Evolutionary conservation across 2,888 invertebrate species (phyloP).

Genomic region (Diabrotica balteata): DNA sequence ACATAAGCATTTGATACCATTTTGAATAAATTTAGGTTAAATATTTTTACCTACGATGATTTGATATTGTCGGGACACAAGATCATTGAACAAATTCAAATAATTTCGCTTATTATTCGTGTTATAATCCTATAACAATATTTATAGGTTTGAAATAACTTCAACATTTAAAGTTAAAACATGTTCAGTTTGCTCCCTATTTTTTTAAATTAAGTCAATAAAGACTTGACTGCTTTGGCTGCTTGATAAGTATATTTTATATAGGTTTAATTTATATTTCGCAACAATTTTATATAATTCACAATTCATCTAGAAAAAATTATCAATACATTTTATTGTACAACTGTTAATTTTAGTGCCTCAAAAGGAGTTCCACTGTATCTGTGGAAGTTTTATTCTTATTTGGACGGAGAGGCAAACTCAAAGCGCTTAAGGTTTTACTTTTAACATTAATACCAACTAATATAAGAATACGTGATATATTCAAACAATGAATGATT

Average conservation of each 20-base stretch:
- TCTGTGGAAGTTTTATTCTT: conserved; percentile 16
- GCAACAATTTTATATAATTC: conserved; percentile 19
- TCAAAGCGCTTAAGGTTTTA: conserved; percentile 12
- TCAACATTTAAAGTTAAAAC: too few relatives aligned
- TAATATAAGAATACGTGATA: too few relatives aligned
- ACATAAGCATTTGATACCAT: too few relatives aligned
- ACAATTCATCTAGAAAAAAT: conserved; percentile 14
- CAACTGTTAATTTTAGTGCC: conserved; percentile 18
- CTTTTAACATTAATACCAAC: neutral
- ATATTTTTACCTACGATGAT: too few relatives aligned
- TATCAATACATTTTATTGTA: conserved; percentile 20
- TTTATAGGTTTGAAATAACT: too few relatives aligned
- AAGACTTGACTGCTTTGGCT: conserved; percentile 54
- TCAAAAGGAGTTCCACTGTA: conserved; percentile 17
- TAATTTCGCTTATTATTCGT: too few relatives aligned
- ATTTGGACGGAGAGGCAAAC: conserved; percentile 38
- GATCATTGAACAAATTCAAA: too few relatives aligned
- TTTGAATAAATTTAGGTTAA: too few relatives aligned
- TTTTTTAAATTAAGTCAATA: conserved; percentile 19
- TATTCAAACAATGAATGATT: too few relatives aligned
- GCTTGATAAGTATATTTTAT: conserved; percentile 48
- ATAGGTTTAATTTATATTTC: neutral
- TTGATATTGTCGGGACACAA: too few relatives aligned
- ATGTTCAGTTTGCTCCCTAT: neutral
- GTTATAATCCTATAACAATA: too few relatives aligned